Evolutionary conservation across 2,888 invertebrate genomes (phyloP).

Genomic region (Caenorhabditis doughertyi): DNA sequence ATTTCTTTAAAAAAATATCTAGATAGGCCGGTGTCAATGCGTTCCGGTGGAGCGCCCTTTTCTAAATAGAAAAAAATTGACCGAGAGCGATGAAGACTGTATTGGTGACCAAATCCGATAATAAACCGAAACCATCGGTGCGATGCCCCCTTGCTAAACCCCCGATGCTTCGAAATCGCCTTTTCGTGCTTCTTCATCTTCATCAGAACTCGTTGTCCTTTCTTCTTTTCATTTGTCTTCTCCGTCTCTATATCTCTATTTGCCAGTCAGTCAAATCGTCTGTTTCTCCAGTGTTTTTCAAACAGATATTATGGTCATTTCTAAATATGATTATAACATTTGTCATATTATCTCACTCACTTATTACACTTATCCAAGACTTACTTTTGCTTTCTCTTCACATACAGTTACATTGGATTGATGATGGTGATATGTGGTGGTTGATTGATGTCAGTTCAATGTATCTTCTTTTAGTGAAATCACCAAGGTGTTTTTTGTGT

Average conservation of each 20-base stretch:
- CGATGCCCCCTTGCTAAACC: constrained; percentile 53
- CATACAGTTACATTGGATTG: constrained; percentile 7
- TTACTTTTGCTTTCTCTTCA: constrained; percentile 40
- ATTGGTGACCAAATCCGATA: constrained; percentile 60
- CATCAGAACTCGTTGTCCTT: constrained; percentile 48
- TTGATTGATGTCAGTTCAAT: constrained; percentile 24
- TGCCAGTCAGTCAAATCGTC: not conserved
- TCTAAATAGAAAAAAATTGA: constrained; percentile 32
- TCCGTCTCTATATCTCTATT: constrained; percentile 20
- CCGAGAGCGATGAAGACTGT: constrained; percentile 35
- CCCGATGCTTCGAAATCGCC: constrained; percentile 45
- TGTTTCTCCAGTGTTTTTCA: constrained; percentile 29
- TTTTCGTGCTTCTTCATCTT: constrained; percentile 44
- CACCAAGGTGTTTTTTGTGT: constrained; percentile 10
- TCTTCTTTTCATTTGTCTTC: constrained; percentile 12
- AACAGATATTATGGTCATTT: constrained; percentile 46
- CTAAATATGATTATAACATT: constrained; percentile 47
- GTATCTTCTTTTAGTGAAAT: constrained; percentile 2
- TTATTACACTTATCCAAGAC: constrained; percentile 39
- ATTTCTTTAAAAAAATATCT: not conserved
- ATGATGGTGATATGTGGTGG: not conserved
- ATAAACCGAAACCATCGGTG: constrained; percentile 58
- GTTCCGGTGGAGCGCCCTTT: constrained; percentile 38
- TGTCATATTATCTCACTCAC: constrained; percentile 46
- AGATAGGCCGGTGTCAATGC: constrained; percentile 30